Evolutionary conservation across 2,797 vertebrate species (phyloP).

Genomic region (Enteromius anoplus): DNA sequence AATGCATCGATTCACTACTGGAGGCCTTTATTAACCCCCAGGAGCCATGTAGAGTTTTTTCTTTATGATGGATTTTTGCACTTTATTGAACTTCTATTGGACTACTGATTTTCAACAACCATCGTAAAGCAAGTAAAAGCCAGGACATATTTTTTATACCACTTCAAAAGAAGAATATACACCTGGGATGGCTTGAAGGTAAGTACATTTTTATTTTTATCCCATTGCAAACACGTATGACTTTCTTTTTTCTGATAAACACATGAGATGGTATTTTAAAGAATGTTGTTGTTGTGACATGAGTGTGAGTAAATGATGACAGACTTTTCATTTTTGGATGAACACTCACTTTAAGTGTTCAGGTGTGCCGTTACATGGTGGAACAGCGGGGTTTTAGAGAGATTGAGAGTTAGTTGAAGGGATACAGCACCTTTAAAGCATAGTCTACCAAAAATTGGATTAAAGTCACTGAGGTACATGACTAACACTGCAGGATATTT

Average conservation of each 20-base stretch:
- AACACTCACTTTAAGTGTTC: not conserved
- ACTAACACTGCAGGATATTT: not conserved
- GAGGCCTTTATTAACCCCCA: not conserved
- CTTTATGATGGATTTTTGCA: not conserved
- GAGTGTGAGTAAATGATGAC: not conserved
- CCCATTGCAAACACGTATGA: not conserved
- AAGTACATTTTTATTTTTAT: not conserved
- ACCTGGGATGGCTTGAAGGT: not conserved
- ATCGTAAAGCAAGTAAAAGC: not conserved
- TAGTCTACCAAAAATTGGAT: not conserved
- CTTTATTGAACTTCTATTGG: not conserved
- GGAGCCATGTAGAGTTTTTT: not conserved
- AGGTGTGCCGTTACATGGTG: not conserved
- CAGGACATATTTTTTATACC: not conserved
- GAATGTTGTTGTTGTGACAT: not conserved
- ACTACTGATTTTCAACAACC: not conserved
- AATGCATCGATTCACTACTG: not conserved
- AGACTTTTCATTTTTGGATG: not conserved
- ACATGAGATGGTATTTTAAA: not conserved
- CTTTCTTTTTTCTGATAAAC: not conserved
- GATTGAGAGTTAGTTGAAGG: conserved; percentile 4
- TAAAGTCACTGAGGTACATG: not conserved
- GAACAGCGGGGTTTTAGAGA: not conserved
- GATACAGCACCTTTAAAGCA: no score
- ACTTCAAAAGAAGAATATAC: not conserved